phyloP scores from a whole-genome alignment of 2,113 vertebrate species.

The Platichthys stellatus region DNA sequence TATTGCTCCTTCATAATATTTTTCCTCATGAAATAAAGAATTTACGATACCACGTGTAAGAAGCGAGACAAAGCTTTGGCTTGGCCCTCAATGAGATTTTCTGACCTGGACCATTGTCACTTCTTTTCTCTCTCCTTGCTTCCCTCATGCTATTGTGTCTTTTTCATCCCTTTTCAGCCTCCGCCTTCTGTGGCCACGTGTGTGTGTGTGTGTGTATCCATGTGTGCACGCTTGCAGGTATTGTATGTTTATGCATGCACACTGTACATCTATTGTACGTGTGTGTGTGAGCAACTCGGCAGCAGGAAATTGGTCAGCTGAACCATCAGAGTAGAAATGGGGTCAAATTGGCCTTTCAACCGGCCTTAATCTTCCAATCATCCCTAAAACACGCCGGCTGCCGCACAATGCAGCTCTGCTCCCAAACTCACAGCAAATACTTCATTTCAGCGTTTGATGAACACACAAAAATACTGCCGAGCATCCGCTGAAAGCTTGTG shows the following conservation, averaged over 20 bases:
- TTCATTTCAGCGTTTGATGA: constrained; percentile 71
- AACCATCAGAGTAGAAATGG: constrained; percentile 74
- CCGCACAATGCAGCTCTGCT: constrained; percentile 54
- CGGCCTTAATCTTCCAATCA: constrained; percentile 78
- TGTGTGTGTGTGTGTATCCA: constrained; percentile 25
- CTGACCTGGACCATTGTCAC: constrained; percentile 6
- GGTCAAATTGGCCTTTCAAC: constrained; percentile 82
- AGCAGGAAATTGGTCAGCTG: constrained; percentile 71
- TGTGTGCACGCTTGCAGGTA: background rate
- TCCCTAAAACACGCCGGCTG: constrained; percentile 61
- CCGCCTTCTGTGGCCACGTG: background rate
- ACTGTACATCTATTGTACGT: constrained; percentile 10
- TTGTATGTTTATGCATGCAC: constrained; percentile 5
- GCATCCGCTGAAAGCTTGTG: constrained; percentile 15
- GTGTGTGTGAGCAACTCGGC: constrained; percentile 25
- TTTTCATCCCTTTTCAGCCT: constrained; percentile 1
- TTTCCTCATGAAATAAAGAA: background rate
- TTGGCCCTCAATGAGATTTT: background rate
- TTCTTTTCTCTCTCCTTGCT: constrained; percentile 7
- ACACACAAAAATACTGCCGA: constrained; percentile 57
- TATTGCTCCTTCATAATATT: background rate
- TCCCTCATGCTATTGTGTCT: background rate
- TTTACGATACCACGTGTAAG: background rate
- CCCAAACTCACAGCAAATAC: constrained; percentile 56
- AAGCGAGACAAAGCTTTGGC: background rate